Conservation (phyloP, 2,797 vertebrate species). For the Cephalopachus bancanus region DNA sequence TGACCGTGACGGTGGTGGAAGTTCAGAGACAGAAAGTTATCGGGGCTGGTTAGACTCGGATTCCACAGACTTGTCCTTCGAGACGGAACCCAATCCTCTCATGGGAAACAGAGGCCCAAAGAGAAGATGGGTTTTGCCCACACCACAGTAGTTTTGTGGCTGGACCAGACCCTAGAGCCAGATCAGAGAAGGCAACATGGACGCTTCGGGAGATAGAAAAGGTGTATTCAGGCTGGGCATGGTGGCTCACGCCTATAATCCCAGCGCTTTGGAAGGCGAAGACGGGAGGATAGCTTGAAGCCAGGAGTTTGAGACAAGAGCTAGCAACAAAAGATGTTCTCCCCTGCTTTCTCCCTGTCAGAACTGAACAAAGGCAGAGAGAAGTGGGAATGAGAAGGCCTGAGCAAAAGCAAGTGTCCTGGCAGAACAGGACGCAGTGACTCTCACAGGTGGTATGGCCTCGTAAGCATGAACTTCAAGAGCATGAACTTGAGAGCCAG, state of each 20-base stretch:
- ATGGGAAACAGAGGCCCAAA: neutral
- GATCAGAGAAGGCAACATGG: neutral
- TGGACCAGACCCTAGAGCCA: neutral
- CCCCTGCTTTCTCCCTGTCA: neutral
- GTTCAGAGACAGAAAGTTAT: neutral
- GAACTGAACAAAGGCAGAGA: neutral
- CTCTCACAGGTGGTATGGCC: no score
- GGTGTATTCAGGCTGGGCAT: neutral
- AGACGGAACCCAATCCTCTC: neutral
- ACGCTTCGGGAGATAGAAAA: neutral
- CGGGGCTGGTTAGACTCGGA: neutral
- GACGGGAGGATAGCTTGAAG: no score
- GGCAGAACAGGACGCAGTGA: no score
- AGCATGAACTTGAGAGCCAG: no score
- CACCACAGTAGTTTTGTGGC: neutral
- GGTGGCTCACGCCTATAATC: no score
- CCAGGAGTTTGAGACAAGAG: neutral
- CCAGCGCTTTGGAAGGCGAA: neutral
- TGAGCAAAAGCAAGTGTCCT: neutral
- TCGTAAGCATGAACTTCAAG: no score
- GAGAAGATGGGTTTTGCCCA: neutral
- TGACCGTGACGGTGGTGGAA: neutral
- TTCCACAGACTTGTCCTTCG: conserved; percentile 11
- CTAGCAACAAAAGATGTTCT: no score
- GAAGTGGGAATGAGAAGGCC: neutral